A percentile compares a stretch with the other conserved stretches of the same genome.
phyloP scores from a whole-genome alignment of 2,113 vertebrate genomes.

The Malurus elegans region DNA sequence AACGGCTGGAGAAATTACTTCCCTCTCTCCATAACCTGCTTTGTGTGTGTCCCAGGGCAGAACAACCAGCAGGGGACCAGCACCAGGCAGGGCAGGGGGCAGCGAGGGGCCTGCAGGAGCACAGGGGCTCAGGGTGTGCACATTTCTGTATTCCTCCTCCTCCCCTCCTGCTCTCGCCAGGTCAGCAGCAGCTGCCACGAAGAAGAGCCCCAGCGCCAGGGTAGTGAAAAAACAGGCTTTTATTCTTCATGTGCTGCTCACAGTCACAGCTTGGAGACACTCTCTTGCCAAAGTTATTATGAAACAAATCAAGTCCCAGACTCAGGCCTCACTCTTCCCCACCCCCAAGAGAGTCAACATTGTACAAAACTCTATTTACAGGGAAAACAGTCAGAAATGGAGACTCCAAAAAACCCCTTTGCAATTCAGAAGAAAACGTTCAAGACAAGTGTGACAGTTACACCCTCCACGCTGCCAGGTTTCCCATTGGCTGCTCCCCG shows the following conservation, averaged over 20 bases:
- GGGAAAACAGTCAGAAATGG: conserved; percentile 66
- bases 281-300: conserved; percentile 43
- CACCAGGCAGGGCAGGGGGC: not conserved
- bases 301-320: conserved; percentile 53
- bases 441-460: not conserved
- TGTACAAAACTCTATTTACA: conserved; percentile 84
- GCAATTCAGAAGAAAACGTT: not conserved
- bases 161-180: not conserved
- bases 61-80: not conserved
- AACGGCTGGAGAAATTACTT: not conserved
- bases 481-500: not conserved
- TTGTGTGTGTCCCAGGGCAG: not conserved
- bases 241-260: conserved; percentile 63
- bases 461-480: not conserved
- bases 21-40: not conserved
- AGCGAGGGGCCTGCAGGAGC: not conserved
- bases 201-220: not conserved
- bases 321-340: conserved; percentile 27
- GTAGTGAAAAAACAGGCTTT: conserved; percentile 62
- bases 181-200: not conserved
- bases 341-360: conserved; percentile 62
- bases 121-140: not conserved
- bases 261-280: conserved; percentile 33
- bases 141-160: not conserved
- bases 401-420: not conserved